Conservation (phyloP, 2,888 invertebrate species). For the Philopedon plagiatum region DNA sequence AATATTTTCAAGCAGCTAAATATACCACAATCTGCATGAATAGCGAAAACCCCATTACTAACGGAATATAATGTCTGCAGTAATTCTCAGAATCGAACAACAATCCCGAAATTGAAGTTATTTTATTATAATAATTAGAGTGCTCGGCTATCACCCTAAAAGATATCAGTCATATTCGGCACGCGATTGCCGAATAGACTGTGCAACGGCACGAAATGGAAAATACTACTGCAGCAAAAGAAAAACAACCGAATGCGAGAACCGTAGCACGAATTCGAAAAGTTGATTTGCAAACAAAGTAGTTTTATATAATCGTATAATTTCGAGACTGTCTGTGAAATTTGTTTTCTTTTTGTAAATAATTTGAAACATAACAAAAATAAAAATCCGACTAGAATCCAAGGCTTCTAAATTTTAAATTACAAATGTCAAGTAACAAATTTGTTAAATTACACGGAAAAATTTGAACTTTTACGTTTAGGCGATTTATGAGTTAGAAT, state of each 20-base stretch:
- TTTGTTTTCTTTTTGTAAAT: too few species aligned
- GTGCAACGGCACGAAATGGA: slow-evolving; percentile 15
- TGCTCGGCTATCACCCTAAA: slow-evolving; percentile 39
- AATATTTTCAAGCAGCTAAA: too few species aligned
- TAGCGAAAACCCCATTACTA: background rate
- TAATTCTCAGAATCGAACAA: slow-evolving; percentile 7
- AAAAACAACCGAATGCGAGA: background rate
- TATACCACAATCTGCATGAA: background rate
- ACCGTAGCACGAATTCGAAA: slow-evolving; percentile 1
- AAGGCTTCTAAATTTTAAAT: too few species aligned
- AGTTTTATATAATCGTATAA: too few species aligned
- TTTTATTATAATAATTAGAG: slow-evolving; percentile 45
- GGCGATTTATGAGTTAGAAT: too few species aligned
- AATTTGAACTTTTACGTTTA: too few species aligned
- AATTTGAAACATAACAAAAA: too few species aligned
- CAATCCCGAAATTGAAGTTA: slow-evolving; percentile 29
- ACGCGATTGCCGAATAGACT: slow-evolving; percentile 33
- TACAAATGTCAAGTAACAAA: too few species aligned
- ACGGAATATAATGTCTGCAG: slow-evolving; percentile 13
- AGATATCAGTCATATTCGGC: slow-evolving; percentile 42
- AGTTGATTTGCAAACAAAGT: background rate
- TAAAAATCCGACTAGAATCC: too few species aligned
- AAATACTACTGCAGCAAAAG: slow-evolving; percentile 3
- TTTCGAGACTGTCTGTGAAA: too few species aligned
- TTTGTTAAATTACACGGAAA: too few species aligned